Evolutionary conservation across 2,113 vertebrate species (phyloP).

Genomic region (Sapajus apella): DNA sequence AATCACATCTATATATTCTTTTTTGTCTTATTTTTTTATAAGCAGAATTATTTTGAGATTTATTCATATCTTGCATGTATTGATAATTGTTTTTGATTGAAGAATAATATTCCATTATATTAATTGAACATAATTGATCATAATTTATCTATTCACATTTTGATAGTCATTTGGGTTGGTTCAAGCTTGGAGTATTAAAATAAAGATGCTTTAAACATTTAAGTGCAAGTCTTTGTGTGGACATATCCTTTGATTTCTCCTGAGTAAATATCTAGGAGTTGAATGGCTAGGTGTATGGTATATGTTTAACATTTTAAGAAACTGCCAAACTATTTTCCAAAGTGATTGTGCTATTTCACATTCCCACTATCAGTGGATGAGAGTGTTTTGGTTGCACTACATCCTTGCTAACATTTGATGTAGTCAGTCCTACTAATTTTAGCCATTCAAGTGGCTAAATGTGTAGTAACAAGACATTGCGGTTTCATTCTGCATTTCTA

Average conservation of each 20-base stretch:
- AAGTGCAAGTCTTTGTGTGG: neutral
- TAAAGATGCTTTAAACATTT: neutral
- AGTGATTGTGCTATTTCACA: neutral
- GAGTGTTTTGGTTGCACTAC: neutral
- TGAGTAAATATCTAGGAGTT: neutral
- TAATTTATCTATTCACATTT: neutral
- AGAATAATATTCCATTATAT: neutral
- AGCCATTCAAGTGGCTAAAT: neutral
- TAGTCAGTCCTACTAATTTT: neutral
- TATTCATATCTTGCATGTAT: neutral
- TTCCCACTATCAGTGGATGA: neutral
- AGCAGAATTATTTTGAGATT: neutral
- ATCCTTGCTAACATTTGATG: neutral
- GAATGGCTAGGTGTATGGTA: neutral
- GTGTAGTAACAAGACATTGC: neutral
- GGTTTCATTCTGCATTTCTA: neutral
- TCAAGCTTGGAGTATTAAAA: neutral
- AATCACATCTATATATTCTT: neutral
- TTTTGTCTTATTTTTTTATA: neutral
- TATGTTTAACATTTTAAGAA: neutral
- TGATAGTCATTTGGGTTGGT: neutral
- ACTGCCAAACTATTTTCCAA: neutral
- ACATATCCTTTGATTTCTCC: neutral
- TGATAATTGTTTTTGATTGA: neutral
- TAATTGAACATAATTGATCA: neutral